phyloP scores from a whole-genome alignment of 2,888 invertebrate species.

The Agrochola circellaris region DNA sequence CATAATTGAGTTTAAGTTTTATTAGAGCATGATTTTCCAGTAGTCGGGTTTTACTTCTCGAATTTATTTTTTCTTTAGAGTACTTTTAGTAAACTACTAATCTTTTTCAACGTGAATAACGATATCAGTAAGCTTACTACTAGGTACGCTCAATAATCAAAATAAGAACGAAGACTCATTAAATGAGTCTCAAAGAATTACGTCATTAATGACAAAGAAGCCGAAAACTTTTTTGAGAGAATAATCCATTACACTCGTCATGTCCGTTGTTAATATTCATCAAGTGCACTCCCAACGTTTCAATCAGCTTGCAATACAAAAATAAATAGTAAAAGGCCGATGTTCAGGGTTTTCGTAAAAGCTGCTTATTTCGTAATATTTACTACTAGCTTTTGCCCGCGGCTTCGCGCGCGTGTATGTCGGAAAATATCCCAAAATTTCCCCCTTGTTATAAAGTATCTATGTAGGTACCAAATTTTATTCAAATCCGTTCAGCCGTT shows the following conservation, averaged over 20 bases:
- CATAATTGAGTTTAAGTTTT: too few relatives aligned
- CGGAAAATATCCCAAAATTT: too few relatives aligned
- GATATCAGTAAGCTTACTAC: too few relatives aligned
- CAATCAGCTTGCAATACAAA: slow-evolving; percentile 8
- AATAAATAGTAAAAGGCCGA: background rate
- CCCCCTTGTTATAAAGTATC: too few relatives aligned
- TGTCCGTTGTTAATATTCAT: slow-evolving; percentile 28
- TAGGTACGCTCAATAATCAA: background rate
- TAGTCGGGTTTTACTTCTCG: too few relatives aligned
- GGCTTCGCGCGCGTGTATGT: background rate
- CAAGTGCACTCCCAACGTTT: slow-evolving; percentile 13
- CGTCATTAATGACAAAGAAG: background rate
- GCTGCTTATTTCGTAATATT: background rate
- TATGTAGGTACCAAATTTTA: too few relatives aligned
- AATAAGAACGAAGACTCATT: background rate
- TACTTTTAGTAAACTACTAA: background rate
- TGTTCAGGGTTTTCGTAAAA: background rate
- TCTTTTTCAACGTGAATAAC: background rate
- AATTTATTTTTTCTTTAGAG: background rate
- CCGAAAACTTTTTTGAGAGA: background rate
- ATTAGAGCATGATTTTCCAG: too few relatives aligned
- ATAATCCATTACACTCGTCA: background rate
- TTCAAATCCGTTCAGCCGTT: too few relatives aligned
- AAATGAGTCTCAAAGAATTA: background rate
- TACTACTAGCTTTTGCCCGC: background rate